phyloP scores from a whole-genome alignment of 2,888 invertebrate species.

The Nemoura dubitans region DNA sequence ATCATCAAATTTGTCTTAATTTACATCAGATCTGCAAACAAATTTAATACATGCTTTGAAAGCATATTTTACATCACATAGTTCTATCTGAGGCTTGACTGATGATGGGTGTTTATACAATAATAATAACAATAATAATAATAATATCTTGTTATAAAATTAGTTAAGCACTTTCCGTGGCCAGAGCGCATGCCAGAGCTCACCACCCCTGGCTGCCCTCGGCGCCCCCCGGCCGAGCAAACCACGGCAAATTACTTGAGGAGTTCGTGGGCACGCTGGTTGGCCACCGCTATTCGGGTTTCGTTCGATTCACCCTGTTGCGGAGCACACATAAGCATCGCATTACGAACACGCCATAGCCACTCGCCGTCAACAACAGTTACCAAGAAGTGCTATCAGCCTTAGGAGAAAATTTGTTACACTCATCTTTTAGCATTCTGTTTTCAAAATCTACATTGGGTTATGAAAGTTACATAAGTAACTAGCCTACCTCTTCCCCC shows the following conservation, averaged over 20 bases:
- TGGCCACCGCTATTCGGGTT: constrained; percentile 95
- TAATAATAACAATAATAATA: constrained; percentile 40
- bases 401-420: no score
- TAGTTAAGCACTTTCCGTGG: constrained; percentile 48
- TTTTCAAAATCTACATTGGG: no score
- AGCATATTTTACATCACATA: constrained; percentile 7
- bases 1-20: neutral
- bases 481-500: no score
- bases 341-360: neutral
- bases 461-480: no score
- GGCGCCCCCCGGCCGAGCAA: neutral
- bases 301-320: constrained; percentile 88
- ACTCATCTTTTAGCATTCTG: no score
- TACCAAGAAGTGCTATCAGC: no score
- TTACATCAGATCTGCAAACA: neutral
- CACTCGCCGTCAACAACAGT: neutral
- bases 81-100: neutral
- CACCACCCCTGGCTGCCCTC: constrained; percentile 34
- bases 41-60: neutral
- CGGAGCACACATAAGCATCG: constrained; percentile 39
- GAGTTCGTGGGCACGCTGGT: constrained; percentile 95
- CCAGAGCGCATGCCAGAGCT: constrained; percentile 37
- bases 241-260: constrained; percentile 75
- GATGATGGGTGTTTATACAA: constrained; percentile 32
- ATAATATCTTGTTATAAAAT: constrained; percentile 46